Evolutionary conservation across 2,888 invertebrate genomes (phyloP).

Genomic region (Lymantria monacha): DNA sequence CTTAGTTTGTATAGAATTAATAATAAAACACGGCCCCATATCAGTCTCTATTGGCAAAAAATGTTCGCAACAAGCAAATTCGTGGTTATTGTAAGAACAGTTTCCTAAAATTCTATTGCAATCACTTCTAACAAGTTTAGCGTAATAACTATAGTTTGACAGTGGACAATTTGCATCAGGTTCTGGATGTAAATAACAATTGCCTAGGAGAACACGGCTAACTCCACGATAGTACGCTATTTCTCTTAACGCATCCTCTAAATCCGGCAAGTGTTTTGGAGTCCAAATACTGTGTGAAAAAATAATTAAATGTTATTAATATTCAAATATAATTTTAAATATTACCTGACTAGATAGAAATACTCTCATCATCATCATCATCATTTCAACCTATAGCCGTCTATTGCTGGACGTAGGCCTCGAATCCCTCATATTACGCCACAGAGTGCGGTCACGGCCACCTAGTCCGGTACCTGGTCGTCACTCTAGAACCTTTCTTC

Average conservation of each 20-base stretch:
- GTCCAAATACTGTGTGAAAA: constrained; percentile 83
- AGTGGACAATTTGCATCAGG: constrained; percentile 81
- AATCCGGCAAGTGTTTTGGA: constrained; percentile 84
- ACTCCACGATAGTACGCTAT: constrained; percentile 86
- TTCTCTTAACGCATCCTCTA: constrained; percentile 87
- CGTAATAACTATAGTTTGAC: constrained; percentile 83
- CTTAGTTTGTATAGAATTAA: constrained; percentile 83
- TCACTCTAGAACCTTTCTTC: too few relatives aligned
- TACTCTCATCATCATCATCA: too few relatives aligned
- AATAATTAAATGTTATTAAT: not conserved
- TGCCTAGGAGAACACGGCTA: constrained; percentile 84
- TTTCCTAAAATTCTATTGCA: constrained; percentile 74
- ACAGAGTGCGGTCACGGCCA: too few relatives aligned
- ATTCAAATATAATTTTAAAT: too few relatives aligned
- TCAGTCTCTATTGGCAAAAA: constrained; percentile 83
- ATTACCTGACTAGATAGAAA: too few relatives aligned
- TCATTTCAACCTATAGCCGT: too few relatives aligned
- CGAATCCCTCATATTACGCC: too few relatives aligned
- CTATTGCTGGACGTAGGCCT: too few relatives aligned
- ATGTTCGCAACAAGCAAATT: constrained; percentile 84
- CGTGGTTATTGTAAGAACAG: constrained; percentile 77
- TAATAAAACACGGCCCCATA: constrained; percentile 82
- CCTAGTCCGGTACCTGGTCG: too few relatives aligned
- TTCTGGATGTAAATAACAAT: constrained; percentile 76
- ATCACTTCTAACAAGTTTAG: constrained; percentile 74